Base-by-base conservation (phyloP, 2,113 vertebrate genomes). In the Tragulus kanchil region DNA sequence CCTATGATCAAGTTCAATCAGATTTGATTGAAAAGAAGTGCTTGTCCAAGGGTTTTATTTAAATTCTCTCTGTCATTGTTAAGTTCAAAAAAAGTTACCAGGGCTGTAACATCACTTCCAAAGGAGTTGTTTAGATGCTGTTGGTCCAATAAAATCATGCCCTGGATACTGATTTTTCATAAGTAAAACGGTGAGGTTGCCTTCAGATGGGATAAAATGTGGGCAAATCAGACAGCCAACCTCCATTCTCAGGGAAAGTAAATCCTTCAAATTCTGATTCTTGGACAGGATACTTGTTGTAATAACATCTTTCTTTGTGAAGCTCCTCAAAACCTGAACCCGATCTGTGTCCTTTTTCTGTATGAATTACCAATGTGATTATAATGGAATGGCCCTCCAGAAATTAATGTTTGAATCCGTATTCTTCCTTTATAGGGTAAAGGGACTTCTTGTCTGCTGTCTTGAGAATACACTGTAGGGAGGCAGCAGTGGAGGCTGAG, bases 41-140 rank as follows among this genome's bases (percentile, higher is more conserved):
- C 77, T 19, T 7, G 8, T 42, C 17, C 42, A 48, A 61, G 67
- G 36, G 59, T 86, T 78, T 2, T 56, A 12, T 71, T 56, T 86
- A 78, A 75, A 82, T 65, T 28, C 8, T 36, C n/a, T 26, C 71
- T 89, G 54, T 89, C 23, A 21, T n/a, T 83, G 64, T 78, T 85
- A 89, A 62, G 15, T 90, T 92, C 48, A 79, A 79, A 97, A 83
- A 69, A 85, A 83, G 28, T 62, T 61, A 42, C 12, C 5, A 42
- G 50, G n/a, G 8, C 16, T 61, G 1, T 69, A 28, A 56, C 42
- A 45, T 82, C 28, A 64, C 19, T 54, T 8, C 54, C 28, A 11
- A 50, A 6, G 42, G n/a, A 59, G 15, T 2, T 31, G 16, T 6
- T 21, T n/a, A 36, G 42, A 21, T 86, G 26, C 25, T 54, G 3